Conservation (phyloP, 2,797 vertebrate species). For the Spea hammondii region DNA sequence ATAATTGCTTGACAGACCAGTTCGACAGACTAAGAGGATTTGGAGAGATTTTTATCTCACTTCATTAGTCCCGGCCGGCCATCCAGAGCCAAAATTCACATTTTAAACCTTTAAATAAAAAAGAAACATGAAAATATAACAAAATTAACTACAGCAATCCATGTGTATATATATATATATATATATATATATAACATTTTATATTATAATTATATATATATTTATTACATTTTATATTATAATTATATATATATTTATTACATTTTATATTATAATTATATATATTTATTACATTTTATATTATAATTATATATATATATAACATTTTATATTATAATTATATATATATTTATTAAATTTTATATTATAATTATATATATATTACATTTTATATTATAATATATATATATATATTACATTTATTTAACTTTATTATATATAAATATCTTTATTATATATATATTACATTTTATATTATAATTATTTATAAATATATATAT, state of each 20-base stretch:
- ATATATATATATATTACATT: too few relatives aligned
- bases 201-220: background rate
- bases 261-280: too few relatives aligned
- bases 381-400: too few relatives aligned
- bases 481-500: too few relatives aligned
- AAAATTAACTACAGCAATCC: too few relatives aligned
- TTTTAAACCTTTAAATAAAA: background rate
- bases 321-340: background rate
- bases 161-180: too few relatives aligned
- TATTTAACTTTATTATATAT: too few relatives aligned
- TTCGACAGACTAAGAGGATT: constrained; percentile 6
- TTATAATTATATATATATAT: too few relatives aligned
- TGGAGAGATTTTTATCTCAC: background rate
- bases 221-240: background rate
- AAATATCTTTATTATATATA: too few relatives aligned
- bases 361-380: background rate
- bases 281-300: too few relatives aligned
- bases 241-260: background rate
- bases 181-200: too few relatives aligned
- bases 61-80: background rate
- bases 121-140: background rate
- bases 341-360: background rate
- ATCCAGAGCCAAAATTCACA: background rate
- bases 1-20: background rate
- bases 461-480: too few relatives aligned